Conservation (phyloP, 2,113 vertebrate genomes). For the Melanocharis versteri region DNA sequence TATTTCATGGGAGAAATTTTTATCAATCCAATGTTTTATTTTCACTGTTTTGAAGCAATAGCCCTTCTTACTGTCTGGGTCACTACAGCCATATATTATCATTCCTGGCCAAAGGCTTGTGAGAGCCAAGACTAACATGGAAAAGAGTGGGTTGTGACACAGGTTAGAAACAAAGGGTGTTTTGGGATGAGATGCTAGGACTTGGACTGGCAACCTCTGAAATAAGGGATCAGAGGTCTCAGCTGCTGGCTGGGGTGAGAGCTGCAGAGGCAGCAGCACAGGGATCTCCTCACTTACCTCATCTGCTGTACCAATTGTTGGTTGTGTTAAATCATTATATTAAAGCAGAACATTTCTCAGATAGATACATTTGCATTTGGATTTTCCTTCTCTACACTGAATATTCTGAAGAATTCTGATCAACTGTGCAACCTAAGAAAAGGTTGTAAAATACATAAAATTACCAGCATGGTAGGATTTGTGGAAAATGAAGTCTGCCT, state of each 20-base stretch:
- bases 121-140: not conserved
- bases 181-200: not conserved
- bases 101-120: not conserved
- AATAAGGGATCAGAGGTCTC: not conserved
- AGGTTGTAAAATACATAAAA: not conserved
- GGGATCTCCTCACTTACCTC: not conserved
- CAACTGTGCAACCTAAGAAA: not conserved
- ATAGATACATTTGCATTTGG: not conserved
- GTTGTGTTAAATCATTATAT: not conserved
- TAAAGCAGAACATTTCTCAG: not conserved
- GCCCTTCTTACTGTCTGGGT: not conserved
- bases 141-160: not conserved
- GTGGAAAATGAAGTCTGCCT: not conserved
- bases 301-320: not conserved
- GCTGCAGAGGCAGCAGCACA: not conserved
- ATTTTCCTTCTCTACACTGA: not conserved
- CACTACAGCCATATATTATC: not conserved
- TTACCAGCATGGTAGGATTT: not conserved
- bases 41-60: not conserved
- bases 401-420: not conserved
- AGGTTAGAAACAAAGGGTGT: not conserved
- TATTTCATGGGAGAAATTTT: not conserved
- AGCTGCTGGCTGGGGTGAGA: not conserved
- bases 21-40: not conserved
- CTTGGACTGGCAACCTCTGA: not conserved